Evolutionary conservation across 2,797 vertebrate species (phyloP).

Genomic region (Rhinogobio ventralis): DNA sequence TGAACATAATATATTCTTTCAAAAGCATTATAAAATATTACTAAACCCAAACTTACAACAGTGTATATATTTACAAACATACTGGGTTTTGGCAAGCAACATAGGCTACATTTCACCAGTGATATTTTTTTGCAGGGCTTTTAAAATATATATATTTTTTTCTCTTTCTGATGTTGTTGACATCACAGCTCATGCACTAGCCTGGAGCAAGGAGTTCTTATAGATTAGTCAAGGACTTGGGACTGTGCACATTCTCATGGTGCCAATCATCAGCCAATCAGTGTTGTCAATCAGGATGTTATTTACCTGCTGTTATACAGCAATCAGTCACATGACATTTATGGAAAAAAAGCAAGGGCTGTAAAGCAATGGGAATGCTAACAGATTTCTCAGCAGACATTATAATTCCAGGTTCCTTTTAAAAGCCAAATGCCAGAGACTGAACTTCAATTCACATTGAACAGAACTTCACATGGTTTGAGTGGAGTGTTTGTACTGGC

Average conservation of each 20-base stretch:
- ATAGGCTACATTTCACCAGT: background rate
- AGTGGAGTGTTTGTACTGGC: background rate
- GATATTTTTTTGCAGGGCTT: background rate
- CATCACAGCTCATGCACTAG: background rate
- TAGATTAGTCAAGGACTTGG: background rate
- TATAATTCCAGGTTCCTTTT: background rate
- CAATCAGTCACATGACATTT: background rate
- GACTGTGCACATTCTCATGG: background rate
- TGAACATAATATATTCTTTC: background rate
- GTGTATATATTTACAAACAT: background rate
- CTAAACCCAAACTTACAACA: background rate
- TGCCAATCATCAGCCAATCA: background rate
- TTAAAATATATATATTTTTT: background rate
- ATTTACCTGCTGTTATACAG: background rate
- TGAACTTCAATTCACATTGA: background rate
- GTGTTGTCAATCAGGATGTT: background rate
- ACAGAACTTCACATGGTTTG: background rate
- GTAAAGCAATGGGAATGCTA: background rate
- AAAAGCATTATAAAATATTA: background rate
- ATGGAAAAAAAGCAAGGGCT: background rate
- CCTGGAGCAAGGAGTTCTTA: conserved; percentile 6
- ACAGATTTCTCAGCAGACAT: background rate
- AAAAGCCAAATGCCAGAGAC: background rate
- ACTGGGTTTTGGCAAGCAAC: background rate
- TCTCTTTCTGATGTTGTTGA: background rate